These are phyloP conservation scores for Phenganax stokvisi DNA, from an alignment of 92 coral and sea anemone species.

Conservation along the genomic window DNA sequence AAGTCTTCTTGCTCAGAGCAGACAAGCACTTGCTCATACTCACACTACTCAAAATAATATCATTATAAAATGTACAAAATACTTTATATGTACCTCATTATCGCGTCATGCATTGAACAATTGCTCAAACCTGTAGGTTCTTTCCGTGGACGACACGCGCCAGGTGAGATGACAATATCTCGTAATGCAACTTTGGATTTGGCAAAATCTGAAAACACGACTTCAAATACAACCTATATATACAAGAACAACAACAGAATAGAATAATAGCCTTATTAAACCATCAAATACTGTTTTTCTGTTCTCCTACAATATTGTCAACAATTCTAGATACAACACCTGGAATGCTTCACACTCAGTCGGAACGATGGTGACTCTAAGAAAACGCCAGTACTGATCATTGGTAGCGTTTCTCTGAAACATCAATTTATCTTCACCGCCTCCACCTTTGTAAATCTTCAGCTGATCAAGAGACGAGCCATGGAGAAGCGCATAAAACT, in stretches of 20 bases:
- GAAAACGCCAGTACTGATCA: conserved; percentile 4
- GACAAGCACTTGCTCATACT: background rate
- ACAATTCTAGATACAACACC: background rate
- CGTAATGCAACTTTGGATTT: conserved; percentile 12
- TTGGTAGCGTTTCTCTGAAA: conserved; percentile 3
- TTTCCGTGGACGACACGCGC: background rate
- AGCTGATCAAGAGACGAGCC: conserved; percentile 23
- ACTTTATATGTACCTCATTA: background rate
- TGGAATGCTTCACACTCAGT: conserved; percentile 14
- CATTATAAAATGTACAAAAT: no score
- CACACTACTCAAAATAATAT: no score
- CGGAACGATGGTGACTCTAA: background rate
- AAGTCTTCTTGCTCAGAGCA: background rate
- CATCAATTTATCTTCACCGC: background rate
- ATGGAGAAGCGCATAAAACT: background rate
- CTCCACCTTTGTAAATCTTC: background rate
- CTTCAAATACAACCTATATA: conserved; percentile 27
- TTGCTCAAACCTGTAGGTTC: conserved; percentile 4
- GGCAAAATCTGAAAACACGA: background rate
- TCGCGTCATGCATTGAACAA: background rate
- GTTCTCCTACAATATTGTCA: background rate
- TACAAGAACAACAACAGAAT: background rate
- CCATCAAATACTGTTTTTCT: no score
- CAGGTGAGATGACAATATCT: conserved; percentile 17
- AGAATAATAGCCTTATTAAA: background rate